Base-by-base conservation (phyloP, 2,113 vertebrate species). In the Eudorcas thomsonii region DNA sequence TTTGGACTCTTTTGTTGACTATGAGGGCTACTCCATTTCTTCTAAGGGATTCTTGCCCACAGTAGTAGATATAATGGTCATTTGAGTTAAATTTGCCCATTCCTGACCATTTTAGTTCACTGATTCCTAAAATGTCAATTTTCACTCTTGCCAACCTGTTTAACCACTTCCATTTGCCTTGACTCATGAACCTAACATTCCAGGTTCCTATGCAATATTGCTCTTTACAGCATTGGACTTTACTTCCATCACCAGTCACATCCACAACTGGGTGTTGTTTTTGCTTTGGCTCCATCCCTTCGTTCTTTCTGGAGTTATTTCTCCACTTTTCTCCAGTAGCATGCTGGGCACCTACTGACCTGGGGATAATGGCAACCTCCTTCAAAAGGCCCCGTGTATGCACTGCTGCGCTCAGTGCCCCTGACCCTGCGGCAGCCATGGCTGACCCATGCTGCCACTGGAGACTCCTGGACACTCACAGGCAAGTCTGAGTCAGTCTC, bases 371-470 rank as follows among this genome's bases (percentile, higher is more conserved):
- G 67, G n/a, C 36, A 6, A 71, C 19, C 67, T 71, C n/a, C n/a
- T 71, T 71, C 67, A 39, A 71, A 71, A 39, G 67, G 67, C 23
- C n/a, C n/a, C 11, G 2, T 39, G 67, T 36, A 12, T 23, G n/a
- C n/a, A 39, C 19, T 23, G 67, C 5, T 6, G 1, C 0, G 5
- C n/a, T 71, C 19, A 23, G 67, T 71, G 17, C n/a, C 67, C 19
- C n/a, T 1, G n/a, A 23, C 67, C 10, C 19, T 71, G 67, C 2
- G 36, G 67, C 67, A 71, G n/a, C 17, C 9, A 71, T 0, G 0
- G 19, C 64, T 1, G 4, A 39, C 67, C n/a, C 67, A 71, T 0
- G 19, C n/a, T 12, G 21, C 67, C 0, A 0, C n/a, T 0, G 0
- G 67, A 71, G 67, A 39, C 67, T 71, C 19, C 67, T 39, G n/a